Evolutionary conservation across 2,888 invertebrate genomes (phyloP).

Genomic region (Macrophya annulata): DNA sequence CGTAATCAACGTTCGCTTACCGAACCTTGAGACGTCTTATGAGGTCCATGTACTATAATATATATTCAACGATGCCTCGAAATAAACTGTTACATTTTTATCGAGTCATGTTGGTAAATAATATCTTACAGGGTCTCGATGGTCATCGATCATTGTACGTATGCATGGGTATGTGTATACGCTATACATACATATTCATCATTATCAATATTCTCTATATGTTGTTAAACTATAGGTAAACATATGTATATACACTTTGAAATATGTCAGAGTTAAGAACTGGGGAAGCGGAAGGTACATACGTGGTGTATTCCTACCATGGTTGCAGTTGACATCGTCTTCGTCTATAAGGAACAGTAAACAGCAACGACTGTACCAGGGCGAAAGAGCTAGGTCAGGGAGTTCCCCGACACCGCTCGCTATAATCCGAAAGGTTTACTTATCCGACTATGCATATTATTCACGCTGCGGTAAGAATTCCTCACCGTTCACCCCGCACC

Average conservation of each 20-base stretch:
- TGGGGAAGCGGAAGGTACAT: background rate
- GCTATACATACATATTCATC: background rate
- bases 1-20: background rate
- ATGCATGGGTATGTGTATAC: too few relatives aligned
- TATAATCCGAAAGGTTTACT: background rate
- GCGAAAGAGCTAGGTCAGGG: conserved; percentile 11
- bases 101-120: background rate
- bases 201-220: background rate
- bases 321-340: background rate
- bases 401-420: background rate
- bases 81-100: background rate
- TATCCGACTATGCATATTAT: background rate
- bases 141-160: background rate
- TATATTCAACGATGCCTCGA: background rate
- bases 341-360: background rate
- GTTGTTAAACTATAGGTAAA: background rate
- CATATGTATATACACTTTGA: background rate
- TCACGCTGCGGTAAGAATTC: background rate
- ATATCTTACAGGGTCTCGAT: background rate
- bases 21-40: background rate
- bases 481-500: too few relatives aligned
- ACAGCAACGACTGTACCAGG: background rate
- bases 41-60: too few relatives aligned
- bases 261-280: conserved; percentile 1
- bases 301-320: background rate